phyloP scores from a whole-genome alignment of 2,888 invertebrate species.

The Brachyopa scutellaris region DNA sequence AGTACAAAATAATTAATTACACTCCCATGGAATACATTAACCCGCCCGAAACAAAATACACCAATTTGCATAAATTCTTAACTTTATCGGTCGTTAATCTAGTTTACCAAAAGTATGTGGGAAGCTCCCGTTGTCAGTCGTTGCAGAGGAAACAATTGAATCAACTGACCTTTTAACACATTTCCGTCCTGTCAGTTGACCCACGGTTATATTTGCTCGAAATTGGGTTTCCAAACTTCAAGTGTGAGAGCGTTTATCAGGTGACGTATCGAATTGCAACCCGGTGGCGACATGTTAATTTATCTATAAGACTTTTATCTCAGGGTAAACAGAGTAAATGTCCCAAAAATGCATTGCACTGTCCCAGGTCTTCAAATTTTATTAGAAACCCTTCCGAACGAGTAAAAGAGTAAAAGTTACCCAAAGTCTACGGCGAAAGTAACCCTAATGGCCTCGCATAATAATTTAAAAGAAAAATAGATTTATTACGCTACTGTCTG shows the following conservation, averaged over 20 bases:
- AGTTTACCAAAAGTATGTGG: conserved; percentile 33
- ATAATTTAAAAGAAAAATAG: conserved; percentile 5
- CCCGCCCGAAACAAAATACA: conserved; percentile 2
- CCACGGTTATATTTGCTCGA: background rate
- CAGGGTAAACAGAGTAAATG: background rate
- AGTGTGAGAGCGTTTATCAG: conserved; percentile 40
- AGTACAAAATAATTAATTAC: conserved; percentile 16
- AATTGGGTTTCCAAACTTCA: conserved; percentile 16
- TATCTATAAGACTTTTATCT: background rate
- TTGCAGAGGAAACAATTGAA: conserved; percentile 37
- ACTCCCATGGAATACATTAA: conserved; percentile 6
- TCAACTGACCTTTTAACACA: conserved; percentile 44
- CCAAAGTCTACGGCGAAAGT: conserved; percentile 17
- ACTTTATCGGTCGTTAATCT: conserved; percentile 34
- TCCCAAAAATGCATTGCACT: background rate
- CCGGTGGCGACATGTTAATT: background rate
- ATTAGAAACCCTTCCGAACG: background rate
- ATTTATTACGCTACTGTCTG: background rate
- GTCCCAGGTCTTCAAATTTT: background rate
- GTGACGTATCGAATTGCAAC: background rate
- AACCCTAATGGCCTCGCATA: conserved; percentile 22
- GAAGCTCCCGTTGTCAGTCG: conserved; percentile 23
- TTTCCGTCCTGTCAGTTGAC: conserved; percentile 42
- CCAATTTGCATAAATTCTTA: conserved; percentile 17
- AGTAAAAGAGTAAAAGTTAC: conserved; percentile 34